Percentiles rank a stretch among this genome's conserved stretches.
Conservation (phyloP, 2,888 invertebrate genomes). For the Agapetus fuscipes region DNA sequence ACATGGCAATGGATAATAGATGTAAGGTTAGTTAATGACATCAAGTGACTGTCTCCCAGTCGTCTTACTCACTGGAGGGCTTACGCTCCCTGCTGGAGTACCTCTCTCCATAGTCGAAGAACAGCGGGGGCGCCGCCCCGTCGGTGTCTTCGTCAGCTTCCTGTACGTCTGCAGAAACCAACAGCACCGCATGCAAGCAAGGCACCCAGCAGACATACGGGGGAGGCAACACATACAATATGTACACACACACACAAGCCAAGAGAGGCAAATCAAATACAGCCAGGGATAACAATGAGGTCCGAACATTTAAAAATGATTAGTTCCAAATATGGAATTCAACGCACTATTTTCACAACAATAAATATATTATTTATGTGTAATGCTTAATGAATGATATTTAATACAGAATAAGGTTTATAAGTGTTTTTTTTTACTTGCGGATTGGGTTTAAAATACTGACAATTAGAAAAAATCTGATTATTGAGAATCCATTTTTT, state of each 20-base stretch:
- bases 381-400: too few species aligned
- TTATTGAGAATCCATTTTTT: too few species aligned
- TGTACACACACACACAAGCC: constrained; percentile 18
- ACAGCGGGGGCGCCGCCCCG: constrained; percentile 24
- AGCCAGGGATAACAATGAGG: background rate
- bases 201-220: too few species aligned
- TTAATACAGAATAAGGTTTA: too few species aligned
- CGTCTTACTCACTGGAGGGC: constrained; percentile 52
- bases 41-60: too few species aligned
- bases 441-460: too few species aligned
- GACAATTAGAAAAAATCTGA: too few species aligned
- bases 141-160: constrained; percentile 46
- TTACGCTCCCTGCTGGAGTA: constrained; percentile 40
- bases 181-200: constrained; percentile 21
- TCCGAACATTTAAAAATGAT: background rate
- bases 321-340: background rate
- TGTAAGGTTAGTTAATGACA: too few species aligned
- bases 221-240: constrained; percentile 11
- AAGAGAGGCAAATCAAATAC: constrained; percentile 6
- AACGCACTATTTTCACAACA: background rate
- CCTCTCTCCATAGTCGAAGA: constrained; percentile 36
- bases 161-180: constrained; percentile 38
- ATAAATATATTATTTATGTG: too few species aligned
- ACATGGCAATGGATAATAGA: constrained; percentile 1
- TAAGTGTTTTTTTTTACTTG: too few species aligned